phyloP scores from a whole-genome alignment of 2,113 vertebrate genomes.

The Cyphomyrus discorhynchus region DNA sequence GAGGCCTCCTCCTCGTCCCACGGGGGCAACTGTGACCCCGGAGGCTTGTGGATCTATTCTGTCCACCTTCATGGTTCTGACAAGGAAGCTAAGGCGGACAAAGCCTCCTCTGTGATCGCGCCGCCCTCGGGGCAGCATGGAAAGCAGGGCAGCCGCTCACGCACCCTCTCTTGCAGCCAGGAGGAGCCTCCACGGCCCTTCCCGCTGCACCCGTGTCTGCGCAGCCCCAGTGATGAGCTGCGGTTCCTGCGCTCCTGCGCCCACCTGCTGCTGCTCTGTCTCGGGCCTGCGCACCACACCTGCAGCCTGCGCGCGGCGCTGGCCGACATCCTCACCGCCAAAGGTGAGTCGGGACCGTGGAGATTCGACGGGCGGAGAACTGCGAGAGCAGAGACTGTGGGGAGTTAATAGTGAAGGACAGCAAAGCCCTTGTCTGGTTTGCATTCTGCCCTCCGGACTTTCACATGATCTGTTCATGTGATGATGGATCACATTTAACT shows the following conservation, averaged over 20 bases:
- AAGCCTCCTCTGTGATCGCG: not conserved
- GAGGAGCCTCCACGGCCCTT: slow-evolving; percentile 82
- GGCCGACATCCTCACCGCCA: slow-evolving; percentile 87
- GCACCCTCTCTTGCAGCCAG: slow-evolving; percentile 57
- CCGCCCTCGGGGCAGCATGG: not conserved
- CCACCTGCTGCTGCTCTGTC: slow-evolving; percentile 81
- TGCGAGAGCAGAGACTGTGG: not conserved
- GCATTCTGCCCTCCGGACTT: not conserved
- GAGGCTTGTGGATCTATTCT: not conserved
- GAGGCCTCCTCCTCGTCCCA: not conserved
- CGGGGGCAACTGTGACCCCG: not conserved
- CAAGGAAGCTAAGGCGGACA: not conserved
- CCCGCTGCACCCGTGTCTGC: slow-evolving; percentile 80
- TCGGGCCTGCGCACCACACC: slow-evolving; percentile 83
- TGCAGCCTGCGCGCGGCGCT: slow-evolving; percentile 83
- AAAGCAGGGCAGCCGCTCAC: not conserved
- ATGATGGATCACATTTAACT: not conserved
- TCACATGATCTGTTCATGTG: not conserved
- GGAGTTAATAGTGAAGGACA: not conserved
- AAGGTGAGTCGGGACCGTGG: slow-evolving; percentile 60
- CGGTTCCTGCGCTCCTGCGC: slow-evolving; percentile 84
- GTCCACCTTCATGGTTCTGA: not conserved
- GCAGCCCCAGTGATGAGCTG: slow-evolving; percentile 75
- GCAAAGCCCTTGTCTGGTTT: not conserved
- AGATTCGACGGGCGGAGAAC: not conserved